Evolutionary conservation across 2,888 invertebrate species (phyloP).

Genomic region (Liodrosophila aerea): DNA sequence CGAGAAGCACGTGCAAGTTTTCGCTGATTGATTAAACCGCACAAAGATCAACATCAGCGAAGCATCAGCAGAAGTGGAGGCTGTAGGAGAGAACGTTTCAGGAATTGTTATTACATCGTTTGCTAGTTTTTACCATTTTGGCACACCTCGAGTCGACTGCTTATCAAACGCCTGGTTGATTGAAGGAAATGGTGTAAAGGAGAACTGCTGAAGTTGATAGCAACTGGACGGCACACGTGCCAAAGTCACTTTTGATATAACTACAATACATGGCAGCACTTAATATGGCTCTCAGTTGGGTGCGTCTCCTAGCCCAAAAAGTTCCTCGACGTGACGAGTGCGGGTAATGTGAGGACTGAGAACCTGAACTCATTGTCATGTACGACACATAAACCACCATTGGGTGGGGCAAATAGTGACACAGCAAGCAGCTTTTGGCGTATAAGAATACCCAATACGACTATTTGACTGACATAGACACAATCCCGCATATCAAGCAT

Average conservation of each 20-base stretch:
- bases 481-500: slow-evolving; percentile 40
- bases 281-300: slow-evolving; percentile 52
- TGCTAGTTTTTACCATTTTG: slow-evolving; percentile 50
- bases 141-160: slow-evolving; percentile 43
- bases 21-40: slow-evolving; percentile 73
- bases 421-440: slow-evolving; percentile 1
- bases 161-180: slow-evolving; percentile 20
- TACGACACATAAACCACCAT: slow-evolving; percentile 61
- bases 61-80: slow-evolving; percentile 27
- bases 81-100: slow-evolving; percentile 50
- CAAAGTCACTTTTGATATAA: slow-evolving; percentile 75
- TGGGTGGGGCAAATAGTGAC: slow-evolving; percentile 16
- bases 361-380: slow-evolving; percentile 69
- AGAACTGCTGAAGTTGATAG: slow-evolving; percentile 31
- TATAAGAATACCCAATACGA: slow-evolving; percentile 52
- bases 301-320: slow-evolving; percentile 1
- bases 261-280: slow-evolving; percentile 62
- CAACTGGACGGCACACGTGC: slow-evolving; percentile 66
- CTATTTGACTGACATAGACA: slow-evolving; percentile 31
- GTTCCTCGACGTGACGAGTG: slow-evolving; percentile 63
- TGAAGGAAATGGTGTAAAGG: background rate
- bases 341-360: slow-evolving; percentile 38
- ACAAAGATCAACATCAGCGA: slow-evolving; percentile 49
- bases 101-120: slow-evolving; percentile 75
- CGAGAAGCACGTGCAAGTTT: slow-evolving; percentile 58